phyloP scores from a whole-genome alignment of 2,888 invertebrate genomes.

The Hyles lineata region DNA sequence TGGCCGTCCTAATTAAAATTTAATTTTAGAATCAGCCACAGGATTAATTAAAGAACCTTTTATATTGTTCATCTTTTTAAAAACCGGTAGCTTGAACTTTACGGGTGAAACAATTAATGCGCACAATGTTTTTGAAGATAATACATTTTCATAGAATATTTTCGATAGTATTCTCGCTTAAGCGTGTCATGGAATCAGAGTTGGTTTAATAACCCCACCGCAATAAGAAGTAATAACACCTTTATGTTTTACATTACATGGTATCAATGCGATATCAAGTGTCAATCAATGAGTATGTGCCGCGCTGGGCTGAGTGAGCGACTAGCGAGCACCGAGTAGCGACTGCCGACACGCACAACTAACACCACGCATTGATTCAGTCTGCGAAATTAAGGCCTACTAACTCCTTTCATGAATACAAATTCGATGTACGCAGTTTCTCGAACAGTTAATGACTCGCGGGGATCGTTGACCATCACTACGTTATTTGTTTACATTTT shows the following conservation, averaged over 20 bases:
- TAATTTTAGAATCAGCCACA: constrained; percentile 67
- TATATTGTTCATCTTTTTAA: constrained; percentile 35
- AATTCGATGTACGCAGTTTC: constrained; percentile 15
- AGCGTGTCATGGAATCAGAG: neutral
- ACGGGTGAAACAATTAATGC: constrained; percentile 14
- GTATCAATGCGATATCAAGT: constrained; percentile 7
- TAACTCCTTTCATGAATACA: constrained; percentile 19
- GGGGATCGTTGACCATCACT: neutral
- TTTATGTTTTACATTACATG: constrained; percentile 3
- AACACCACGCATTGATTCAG: constrained; percentile 1
- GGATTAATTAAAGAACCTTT: constrained; percentile 50
- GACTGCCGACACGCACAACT: neutral
- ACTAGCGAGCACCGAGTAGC: neutral
- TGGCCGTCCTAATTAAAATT: constrained; percentile 73
- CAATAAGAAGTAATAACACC: constrained; percentile 4
- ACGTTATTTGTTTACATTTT: constrained; percentile 6
- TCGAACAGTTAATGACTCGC: constrained; percentile 13
- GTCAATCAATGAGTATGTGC: neutral
- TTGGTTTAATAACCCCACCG: neutral
- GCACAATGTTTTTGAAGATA: constrained; percentile 12
- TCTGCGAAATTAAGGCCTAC: neutral
- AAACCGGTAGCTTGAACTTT: constrained; percentile 7
- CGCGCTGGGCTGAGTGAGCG: neutral
- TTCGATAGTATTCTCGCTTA: neutral
- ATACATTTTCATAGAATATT: neutral